phyloP scores from a whole-genome alignment of 1,140 invertebrate species.

The Heterodera schachtii region DNA sequence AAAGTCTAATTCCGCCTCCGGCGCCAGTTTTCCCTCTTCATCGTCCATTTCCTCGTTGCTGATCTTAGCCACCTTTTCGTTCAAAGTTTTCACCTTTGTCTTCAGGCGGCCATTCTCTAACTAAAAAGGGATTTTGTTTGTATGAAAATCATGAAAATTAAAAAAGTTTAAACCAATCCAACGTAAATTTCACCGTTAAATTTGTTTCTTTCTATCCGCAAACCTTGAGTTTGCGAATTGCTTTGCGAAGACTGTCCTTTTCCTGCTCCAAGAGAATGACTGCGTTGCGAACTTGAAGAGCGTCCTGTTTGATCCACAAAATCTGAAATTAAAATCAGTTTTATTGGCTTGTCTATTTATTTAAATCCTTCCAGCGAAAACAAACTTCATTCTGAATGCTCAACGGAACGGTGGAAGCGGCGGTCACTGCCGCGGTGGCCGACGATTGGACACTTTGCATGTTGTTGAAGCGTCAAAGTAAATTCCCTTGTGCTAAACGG shows the following conservation, averaged over 20 bases:
- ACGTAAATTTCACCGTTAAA: too few species aligned
- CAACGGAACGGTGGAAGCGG: neutral
- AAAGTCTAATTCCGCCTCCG: conserved; percentile 55
- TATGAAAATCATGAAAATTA: neutral
- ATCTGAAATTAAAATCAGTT: conserved; percentile 10
- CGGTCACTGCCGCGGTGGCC: neutral
- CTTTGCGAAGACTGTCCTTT: conserved; percentile 57
- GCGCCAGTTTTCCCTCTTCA: conserved; percentile 22
- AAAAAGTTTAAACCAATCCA: too few species aligned
- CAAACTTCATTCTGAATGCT: conserved; percentile 4
- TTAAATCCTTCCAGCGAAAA: neutral
- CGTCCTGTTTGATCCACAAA: conserved; percentile 51
- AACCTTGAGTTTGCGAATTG: conserved; percentile 60
- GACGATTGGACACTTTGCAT: neutral
- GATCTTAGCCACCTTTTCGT: conserved; percentile 43
- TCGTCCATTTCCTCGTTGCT: conserved; percentile 34
- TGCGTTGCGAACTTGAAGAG: conserved; percentile 48
- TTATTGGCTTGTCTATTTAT: neutral
- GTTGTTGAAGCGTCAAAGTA: too few species aligned
- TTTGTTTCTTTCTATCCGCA: neutral
- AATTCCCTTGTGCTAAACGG: too few species aligned
- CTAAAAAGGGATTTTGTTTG: conserved; percentile 38
- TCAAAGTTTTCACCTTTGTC: conserved; percentile 52
- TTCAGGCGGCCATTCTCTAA: conserved; percentile 54
- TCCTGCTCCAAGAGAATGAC: conserved; percentile 54